Evolutionary conservation across 92 coral and sea anemone genomes (phyloP).

Genomic region (Epizoanthus rinbou): DNA sequence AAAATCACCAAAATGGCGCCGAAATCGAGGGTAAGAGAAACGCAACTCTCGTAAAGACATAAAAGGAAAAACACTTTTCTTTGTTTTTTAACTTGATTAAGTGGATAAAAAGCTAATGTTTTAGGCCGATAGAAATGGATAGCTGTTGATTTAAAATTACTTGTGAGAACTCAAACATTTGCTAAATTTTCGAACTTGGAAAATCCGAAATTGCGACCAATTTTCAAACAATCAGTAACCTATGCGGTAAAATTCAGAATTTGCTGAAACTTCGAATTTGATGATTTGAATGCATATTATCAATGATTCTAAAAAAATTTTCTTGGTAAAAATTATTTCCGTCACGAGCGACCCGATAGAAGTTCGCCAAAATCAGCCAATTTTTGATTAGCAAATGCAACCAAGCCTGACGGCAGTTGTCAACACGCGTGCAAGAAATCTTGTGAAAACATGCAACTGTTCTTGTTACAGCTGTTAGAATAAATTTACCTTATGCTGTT

Average conservation of each 20-base stretch:
- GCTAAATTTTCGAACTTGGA: conserved; percentile 29
- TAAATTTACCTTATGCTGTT: conserved; percentile 7
- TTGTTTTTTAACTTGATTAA: conserved; percentile 7
- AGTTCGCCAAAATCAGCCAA: conserved; percentile 15
- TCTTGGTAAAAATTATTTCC: conserved; percentile 24
- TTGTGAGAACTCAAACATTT: conserved; percentile 28
- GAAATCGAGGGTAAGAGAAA: conserved; percentile 25
- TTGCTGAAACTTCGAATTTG: conserved; percentile 29
- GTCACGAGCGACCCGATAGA: conserved; percentile 2
- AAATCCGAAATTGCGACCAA: conserved; percentile 34
- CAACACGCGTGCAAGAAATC: conserved; percentile 10
- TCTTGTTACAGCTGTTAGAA: conserved; percentile 16
- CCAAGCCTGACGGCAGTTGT: conserved; percentile 4
- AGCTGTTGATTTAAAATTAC: conserved; percentile 2
- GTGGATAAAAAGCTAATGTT: conserved; percentile 8
- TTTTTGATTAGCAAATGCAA: conserved; percentile 18
- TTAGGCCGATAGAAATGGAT: conserved; percentile 6
- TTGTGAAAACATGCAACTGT: conserved; percentile 1
- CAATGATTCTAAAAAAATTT: conserved; percentile 9
- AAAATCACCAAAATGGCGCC: conserved; percentile 42
- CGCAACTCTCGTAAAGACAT: conserved; percentile 30
- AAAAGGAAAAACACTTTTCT: conserved; percentile 1
- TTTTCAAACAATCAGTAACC: conserved; percentile 21
- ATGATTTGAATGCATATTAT: not conserved
- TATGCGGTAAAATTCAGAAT: conserved; percentile 38